Percentiles rank a stretch among this genome's conserved stretches.
These are phyloP conservation scores for Pseudomyrmex concolor DNA, from an alignment of 1,140 invertebrate species.

Conservation along the genomic window DNA sequence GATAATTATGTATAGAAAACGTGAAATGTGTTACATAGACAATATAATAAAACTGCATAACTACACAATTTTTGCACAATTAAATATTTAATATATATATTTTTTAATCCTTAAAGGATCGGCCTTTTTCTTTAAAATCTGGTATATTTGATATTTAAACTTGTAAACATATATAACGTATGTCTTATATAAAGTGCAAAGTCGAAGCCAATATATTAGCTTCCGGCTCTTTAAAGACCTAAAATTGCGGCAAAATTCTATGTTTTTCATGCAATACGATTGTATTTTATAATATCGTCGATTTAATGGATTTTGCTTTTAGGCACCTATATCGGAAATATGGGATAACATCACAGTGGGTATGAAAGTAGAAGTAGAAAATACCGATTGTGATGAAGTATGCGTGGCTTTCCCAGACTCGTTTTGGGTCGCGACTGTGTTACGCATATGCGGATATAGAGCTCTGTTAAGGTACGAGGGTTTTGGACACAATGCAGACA, in stretches of 20 bases:
- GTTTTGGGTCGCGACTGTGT: conserved; percentile 97
- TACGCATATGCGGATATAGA: conserved; percentile 96
- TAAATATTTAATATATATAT: no score
- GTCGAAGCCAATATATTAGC: no score
- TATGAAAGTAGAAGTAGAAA: conserved; percentile 98
- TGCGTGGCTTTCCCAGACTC: conserved; percentile 92
- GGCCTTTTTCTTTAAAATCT: no score
- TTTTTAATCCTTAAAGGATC: no score
- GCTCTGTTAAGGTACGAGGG: conserved; percentile 97
- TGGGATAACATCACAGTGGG: conserved; percentile 97
- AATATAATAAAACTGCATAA: no score
- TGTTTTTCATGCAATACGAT: neutral
- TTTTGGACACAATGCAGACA: conserved; percentile 93
- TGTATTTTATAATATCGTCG: neutral
- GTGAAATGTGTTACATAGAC: no score
- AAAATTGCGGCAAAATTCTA: neutral
- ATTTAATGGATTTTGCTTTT: conserved; percentile 46
- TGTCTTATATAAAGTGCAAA: no score
- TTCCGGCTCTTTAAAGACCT: neutral
- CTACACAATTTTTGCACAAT: no score
- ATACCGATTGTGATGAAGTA: conserved; percentile 93
- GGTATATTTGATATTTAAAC: no score
- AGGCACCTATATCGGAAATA: conserved; percentile 95
- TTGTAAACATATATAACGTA: no score
- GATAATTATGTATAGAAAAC: no score